Base-by-base conservation (phyloP, 2,888 invertebrate species). In the Melanargia galathea region DNA sequence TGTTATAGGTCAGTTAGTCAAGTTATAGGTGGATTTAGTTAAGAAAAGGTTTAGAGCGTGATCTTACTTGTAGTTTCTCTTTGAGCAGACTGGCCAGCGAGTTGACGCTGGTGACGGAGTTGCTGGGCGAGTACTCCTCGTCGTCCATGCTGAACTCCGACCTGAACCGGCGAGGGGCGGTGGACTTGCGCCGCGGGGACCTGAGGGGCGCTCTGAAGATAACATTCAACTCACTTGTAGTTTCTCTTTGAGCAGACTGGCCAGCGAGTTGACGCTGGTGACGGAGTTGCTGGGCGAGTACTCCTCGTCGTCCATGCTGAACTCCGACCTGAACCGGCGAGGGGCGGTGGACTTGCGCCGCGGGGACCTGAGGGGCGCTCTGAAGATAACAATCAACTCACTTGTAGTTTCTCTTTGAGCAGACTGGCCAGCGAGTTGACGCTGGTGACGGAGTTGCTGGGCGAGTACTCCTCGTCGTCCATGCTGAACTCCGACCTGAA, bases 391-490 rank as follows among this genome's bases (percentile, higher is more conserved):
- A n/a, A n/a, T n/a, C n/a, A n/a, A n/a, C 16, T 52, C 80, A 95
- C 95, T 92, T 96, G 96, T 72, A 97, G 92, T 86, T 97, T 97
- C 79, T 97, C 97, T 74, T 95, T 94, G 13, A 97, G 90, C 60
- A 97, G 86, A 79, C 96, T 96, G 64, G 96, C 96, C 70, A 97
- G 93, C 0, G 96, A 96, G 85, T 96, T 97, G 72, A 96, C 94
- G 51, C 96, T 96, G 0, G 96, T 96, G 74, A 97, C 95, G 6
- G 97, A 97, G 75, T 96, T 95, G 70, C 93, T 94, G 0, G 95
- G 94, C 2, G 95, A 95, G 74, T 94, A 94, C 64, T 94, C 94
- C 20, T 92, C 93, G 38, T 93, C 93, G 64, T 93, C 93, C 92
- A 91, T 92, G 80, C 89, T 93, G 78, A 90, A 90, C 77, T 90